Percentiles rank a stretch among this genome's conserved stretches.
Conservation (phyloP, 1,140 invertebrate species). For the Aethina tumida region DNA sequence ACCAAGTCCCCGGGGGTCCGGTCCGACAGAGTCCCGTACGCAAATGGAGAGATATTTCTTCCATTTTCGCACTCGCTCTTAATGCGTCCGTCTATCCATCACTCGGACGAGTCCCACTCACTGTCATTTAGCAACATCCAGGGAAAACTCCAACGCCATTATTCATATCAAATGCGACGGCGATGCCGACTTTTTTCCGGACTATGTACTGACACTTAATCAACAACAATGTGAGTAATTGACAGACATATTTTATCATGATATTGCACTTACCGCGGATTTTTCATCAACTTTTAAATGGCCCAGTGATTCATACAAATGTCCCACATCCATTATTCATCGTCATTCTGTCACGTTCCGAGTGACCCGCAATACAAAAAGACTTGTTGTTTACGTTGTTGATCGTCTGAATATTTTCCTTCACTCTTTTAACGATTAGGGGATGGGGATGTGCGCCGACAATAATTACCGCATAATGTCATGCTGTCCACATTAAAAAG, state of each 20-base stretch:
- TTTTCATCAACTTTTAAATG: too few species aligned
- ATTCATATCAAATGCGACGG: slow-evolving; percentile 14
- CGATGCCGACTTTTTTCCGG: neutral
- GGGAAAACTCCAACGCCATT: slow-evolving; percentile 16
- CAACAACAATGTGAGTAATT: too few species aligned
- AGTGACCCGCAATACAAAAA: neutral
- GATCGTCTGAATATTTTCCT: neutral
- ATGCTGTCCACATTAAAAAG: slow-evolving; percentile 18
- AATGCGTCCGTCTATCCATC: slow-evolving; percentile 16
- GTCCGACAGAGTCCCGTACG: too few species aligned
- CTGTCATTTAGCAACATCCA: slow-evolving; percentile 18
- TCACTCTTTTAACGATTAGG: neutral
- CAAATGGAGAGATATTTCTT: slow-evolving; percentile 18
- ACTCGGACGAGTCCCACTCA: slow-evolving; percentile 33
- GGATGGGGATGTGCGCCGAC: neutral
- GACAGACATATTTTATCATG: too few species aligned
- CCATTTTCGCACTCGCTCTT: slow-evolving; percentile 16
- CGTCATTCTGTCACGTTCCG: neutral
- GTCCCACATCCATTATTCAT: too few species aligned
- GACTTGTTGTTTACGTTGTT: neutral
- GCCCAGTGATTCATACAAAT: too few species aligned
- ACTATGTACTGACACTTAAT: neutral
- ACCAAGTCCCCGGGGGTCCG: too few species aligned
- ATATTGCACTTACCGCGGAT: too few species aligned
- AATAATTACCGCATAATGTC: neutral